Conservation (phyloP, 1,140 invertebrate species). For the Uloborus diversus region DNA sequence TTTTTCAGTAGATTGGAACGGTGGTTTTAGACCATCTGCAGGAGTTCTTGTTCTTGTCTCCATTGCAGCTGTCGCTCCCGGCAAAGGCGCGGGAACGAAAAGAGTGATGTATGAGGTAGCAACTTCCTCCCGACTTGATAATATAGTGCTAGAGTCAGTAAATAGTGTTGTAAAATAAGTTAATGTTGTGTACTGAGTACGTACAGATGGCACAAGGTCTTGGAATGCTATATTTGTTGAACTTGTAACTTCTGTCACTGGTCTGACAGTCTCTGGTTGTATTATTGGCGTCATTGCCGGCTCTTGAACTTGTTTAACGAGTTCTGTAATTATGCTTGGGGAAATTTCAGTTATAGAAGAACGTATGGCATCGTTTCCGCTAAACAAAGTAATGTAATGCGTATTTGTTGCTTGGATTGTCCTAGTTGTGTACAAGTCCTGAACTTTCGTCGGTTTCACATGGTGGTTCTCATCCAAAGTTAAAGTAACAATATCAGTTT, state of each 20-base stretch:
- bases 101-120: constrained; percentile 59
- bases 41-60: not conserved
- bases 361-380: constrained; percentile 54
- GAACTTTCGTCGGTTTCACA: not conserved
- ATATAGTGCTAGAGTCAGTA: constrained; percentile 52
- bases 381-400: constrained; percentile 59
- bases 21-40: not conserved
- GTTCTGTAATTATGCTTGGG: constrained; percentile 57
- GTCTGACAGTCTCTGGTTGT: not conserved
- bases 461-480: constrained; percentile 16
- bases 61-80: not conserved
- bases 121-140: constrained; percentile 57
- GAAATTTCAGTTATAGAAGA: constrained; percentile 60
- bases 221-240: constrained; percentile 29
- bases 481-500: constrained; percentile 54
- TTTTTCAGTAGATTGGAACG: not conserved
- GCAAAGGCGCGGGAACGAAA: constrained; percentile 52
- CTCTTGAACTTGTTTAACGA: constrained; percentile 22
- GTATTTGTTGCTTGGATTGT: constrained; percentile 59
- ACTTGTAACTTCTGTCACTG: not conserved
- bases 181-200: constrained; percentile 59
- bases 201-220: constrained; percentile 59
- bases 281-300: not conserved
- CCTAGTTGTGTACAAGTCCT: constrained; percentile 46
- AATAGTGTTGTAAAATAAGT: constrained; percentile 61